Base-by-base conservation (phyloP, 2,888 invertebrate genomes). In the Ischnura elegans region DNA sequence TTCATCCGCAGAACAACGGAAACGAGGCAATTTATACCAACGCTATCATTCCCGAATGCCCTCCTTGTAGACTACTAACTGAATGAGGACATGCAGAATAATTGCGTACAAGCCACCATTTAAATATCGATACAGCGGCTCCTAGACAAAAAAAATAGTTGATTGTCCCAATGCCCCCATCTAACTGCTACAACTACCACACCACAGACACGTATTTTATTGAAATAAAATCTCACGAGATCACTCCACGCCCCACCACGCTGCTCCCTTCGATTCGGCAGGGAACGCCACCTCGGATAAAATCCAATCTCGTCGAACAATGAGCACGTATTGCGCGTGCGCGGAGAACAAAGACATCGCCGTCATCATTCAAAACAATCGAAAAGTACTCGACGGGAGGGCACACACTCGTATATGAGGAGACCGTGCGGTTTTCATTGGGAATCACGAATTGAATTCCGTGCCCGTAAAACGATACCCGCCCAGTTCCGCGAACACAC, bases 401-500 rank as follows among this genome's bases (percentile, higher is more conserved):
- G n/a, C 10, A 51, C 16, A 51, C 16, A 51, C 8, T 13, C 16
- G 51, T 1, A 51, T 6, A 13, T n/a, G 66, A 29, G 29, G 29
- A 16, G 36, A 36, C 29, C 2, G 76, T 5, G 76, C 25, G 76
- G 76, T 76, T 76, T 76, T 76, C 76, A 76, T 76, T 76, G 76
- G 76, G 76, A 76, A 76, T 76, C 76, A 76, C 76, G 76, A 76
- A 76, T 76, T 76, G 25, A 76, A 76, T 76, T 76, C n/a, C 36
- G 36, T 13, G 51, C 25, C 25, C 76, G 76, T 51, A 76, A 76
- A 76, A 76, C 76, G 76, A 76, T 76, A 76, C 76, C 36, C 76
- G 29, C 76, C 76, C 76, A 76, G 13, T n/a, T 10, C 76, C 36
- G 76, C 76, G 6, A 36, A 61, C 61, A 16, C 61, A 2, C 61